Base-by-base conservation (phyloP, 2,113 vertebrate genomes). In the Pterophyllum scalare region DNA sequence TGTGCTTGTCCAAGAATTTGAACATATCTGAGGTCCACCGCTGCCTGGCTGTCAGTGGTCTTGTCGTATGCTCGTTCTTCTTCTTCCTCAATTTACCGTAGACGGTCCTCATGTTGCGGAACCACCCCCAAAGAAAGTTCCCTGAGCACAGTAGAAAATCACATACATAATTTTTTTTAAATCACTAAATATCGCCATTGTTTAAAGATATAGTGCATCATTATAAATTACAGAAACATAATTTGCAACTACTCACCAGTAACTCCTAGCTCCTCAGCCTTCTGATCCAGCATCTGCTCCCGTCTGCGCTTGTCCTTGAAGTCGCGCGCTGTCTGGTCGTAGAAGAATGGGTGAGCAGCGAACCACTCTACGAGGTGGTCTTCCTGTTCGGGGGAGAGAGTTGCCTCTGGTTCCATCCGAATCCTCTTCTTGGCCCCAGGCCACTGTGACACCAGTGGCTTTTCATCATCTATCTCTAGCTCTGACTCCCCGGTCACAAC, bases 271-370 rank as follows among this genome's bases (percentile, higher is more conserved):
- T 72, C 67, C 67, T 72, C 67, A 0, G 67, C 67, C 26, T 72
- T 72, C 67, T 72, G 67, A 72, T 72, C 67, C 67, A 72, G 67
- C 67, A 72, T 26, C 67, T 72, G 67, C 46, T 72, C 67, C 31
- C 67, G 67, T 28, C 67, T 33, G 26, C 67, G 67, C 67, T 72
- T 72, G 46, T 72, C 67, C 46, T 72, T 72, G 46, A 72, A 72
- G 46, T 72, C 67, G 3, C 67, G 67, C 20, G 67, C 46, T 54
- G 67, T 72, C 67, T 72, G 67, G 26, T 72, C 67, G 0, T 72
- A 72, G 46, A 72, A 72, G 67, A 72, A 54, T 0, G 67, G 67
- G 46, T 72, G 67, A 72, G 67, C 67, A 20, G 67, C 67, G 13
- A 72, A 72, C 67, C 67, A 72, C 46, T 72, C 67, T 33, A 72